phyloP scores from a whole-genome alignment of 2,797 vertebrate genomes.

The Furcifer pardalis region DNA sequence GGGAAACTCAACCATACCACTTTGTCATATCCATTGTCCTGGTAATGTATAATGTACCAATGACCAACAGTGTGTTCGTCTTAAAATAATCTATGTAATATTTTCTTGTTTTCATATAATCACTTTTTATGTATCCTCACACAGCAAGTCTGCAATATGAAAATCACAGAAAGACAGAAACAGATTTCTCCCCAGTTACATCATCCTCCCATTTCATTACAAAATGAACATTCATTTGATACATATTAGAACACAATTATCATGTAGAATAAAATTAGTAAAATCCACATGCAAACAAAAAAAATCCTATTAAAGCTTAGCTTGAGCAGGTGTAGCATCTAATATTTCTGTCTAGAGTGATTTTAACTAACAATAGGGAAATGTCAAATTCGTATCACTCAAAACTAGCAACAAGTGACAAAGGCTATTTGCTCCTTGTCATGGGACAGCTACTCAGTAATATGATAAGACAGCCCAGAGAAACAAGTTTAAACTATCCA shows the following conservation, averaged over 20 bases:
- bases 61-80: background rate
- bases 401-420: background rate
- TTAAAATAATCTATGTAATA: background rate
- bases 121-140: background rate
- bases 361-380: background rate
- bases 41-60: no score
- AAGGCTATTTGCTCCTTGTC: conserved; percentile 35
- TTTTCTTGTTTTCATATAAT: background rate
- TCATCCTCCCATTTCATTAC: background rate
- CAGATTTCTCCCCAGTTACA: background rate
- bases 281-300: background rate
- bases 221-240: background rate
- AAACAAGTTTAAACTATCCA: conserved; percentile 10
- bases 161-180: background rate
- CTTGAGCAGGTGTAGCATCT: background rate
- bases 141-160: background rate
- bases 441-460: fast-evolving
- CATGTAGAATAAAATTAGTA: background rate
- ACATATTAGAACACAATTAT: background rate
- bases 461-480: background rate
- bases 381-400: conserved; percentile 12
- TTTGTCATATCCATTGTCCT: no score
- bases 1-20: no score
- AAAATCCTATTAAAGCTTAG: conserved; percentile 20
- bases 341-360: background rate